phyloP scores from a whole-genome alignment of 1,140 invertebrate species.

The Drosophila insularis region DNA sequence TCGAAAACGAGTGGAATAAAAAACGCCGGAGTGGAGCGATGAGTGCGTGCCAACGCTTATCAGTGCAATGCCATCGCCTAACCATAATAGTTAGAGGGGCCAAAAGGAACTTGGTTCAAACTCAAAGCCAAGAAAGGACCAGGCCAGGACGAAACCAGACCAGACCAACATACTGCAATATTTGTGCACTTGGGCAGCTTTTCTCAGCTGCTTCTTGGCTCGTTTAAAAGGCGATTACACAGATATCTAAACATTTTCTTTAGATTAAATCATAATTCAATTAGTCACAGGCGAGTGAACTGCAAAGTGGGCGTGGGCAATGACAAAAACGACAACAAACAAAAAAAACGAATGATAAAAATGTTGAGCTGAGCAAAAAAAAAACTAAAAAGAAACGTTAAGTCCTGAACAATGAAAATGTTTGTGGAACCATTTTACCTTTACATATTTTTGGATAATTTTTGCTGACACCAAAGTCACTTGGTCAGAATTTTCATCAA shows the following conservation, averaged over 20 bases:
- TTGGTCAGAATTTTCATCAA: no score
- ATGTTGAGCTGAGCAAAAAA: not conserved
- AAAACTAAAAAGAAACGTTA: not conserved
- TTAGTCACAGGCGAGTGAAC: conserved; percentile 66
- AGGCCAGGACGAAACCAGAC: not conserved
- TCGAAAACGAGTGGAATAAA: not conserved
- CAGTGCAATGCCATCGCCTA: conserved; percentile 53
- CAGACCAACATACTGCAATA: not conserved
- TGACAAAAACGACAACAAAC: no score
- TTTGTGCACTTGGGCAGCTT: not conserved
- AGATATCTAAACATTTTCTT: conserved; percentile 44
- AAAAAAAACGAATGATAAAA: not conserved
- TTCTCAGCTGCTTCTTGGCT: conserved; percentile 20
- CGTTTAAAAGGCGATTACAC: conserved; percentile 17
- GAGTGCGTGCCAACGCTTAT: conserved; percentile 41
- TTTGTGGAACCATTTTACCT: no score
- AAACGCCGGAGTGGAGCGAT: not conserved
- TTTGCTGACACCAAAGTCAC: no score
- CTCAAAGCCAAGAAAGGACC: no score
- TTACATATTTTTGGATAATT: no score
- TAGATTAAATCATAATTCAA: conserved; percentile 68
- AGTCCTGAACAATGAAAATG: not conserved
- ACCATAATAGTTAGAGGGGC: not conserved
- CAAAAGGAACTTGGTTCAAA: not conserved
- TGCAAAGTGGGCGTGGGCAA: conserved; percentile 25